Evolutionary conservation across 2,113 vertebrate genomes (phyloP).

Genomic region (Marcusenius ussheri): DNA sequence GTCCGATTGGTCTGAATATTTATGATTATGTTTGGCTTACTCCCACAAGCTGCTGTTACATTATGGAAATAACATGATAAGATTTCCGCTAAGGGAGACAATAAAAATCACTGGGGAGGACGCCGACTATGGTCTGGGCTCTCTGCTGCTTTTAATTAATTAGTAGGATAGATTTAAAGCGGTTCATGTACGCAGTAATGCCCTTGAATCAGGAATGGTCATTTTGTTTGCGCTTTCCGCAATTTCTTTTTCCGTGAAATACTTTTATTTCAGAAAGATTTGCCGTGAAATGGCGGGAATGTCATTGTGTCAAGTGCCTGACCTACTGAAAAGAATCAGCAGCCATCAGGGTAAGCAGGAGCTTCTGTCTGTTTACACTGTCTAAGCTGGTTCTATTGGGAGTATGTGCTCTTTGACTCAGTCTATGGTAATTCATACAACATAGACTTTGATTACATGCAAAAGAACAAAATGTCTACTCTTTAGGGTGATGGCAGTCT

Average conservation of each 20-base stretch:
- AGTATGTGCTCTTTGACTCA: neutral
- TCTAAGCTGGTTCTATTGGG: neutral
- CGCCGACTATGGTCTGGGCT: neutral
- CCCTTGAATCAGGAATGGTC: neutral
- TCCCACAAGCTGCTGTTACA: neutral
- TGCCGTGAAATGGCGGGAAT: neutral
- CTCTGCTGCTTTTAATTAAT: neutral
- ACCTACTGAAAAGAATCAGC: neutral
- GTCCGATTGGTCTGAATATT: neutral
- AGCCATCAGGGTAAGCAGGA: neutral
- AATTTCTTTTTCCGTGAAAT: neutral
- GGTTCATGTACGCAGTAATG: neutral
- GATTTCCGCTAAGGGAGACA: neutral
- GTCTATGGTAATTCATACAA: neutral
- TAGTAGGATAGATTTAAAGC: neutral
- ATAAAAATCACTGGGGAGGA: neutral
- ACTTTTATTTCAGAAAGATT: neutral
- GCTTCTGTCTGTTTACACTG: neutral
- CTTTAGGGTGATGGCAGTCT: neutral
- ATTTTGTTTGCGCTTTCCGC: neutral
- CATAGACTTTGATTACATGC: neutral
- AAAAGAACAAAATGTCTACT: neutral
- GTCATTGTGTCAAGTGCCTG: neutral
- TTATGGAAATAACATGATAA: neutral
- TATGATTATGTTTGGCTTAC: neutral